These are phyloP conservation scores for Geotrupes spiniger DNA, from an alignment of 2,888 invertebrate genomes.

Conservation along the genomic window DNA sequence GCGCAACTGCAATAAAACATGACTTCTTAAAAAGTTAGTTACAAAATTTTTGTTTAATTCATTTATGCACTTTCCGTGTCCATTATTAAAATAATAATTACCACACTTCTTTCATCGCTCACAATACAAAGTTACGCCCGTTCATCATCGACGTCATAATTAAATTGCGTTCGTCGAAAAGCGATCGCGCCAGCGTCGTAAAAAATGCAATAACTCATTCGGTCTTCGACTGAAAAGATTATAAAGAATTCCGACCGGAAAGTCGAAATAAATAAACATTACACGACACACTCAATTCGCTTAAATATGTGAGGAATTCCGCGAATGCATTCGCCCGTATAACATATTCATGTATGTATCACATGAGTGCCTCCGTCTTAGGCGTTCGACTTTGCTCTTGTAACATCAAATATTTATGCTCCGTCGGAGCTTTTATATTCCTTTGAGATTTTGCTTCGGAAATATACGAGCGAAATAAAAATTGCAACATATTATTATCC, in stretches of 20 bases:
- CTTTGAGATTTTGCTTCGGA: slow-evolving; percentile 14
- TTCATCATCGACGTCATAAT: too few species aligned
- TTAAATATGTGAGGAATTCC: slow-evolving; percentile 8
- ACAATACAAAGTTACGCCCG: too few species aligned
- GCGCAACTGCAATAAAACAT: too few species aligned
- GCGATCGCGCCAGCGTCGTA: too few species aligned
- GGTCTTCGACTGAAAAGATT: too few species aligned
- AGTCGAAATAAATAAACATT: slow-evolving; percentile 13
- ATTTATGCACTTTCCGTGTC: too few species aligned
- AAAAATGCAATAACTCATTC: too few species aligned
- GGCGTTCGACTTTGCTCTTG: slow-evolving; percentile 32
- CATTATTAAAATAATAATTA: too few species aligned
- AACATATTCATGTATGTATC: slow-evolving; percentile 30
- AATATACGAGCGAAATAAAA: slow-evolving; percentile 9
- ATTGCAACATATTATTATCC: slow-evolving; percentile 13
- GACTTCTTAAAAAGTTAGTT: too few species aligned
- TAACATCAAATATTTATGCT: slow-evolving; percentile 39
- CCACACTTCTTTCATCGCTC: too few species aligned
- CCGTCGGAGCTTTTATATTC: slow-evolving; percentile 36
- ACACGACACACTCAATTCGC: slow-evolving; percentile 11
- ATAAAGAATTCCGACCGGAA: neutral
- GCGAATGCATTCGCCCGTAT: slow-evolving; percentile 8
- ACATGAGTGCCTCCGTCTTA: slow-evolving; percentile 30
- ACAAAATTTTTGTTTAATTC: too few species aligned
- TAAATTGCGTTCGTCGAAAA: too few species aligned